A percentile compares a stretch with the other conserved stretches of the same genome.
phyloP scores from a whole-genome alignment of 1,140 invertebrate genomes.

The Antheraea mylitta region DNA sequence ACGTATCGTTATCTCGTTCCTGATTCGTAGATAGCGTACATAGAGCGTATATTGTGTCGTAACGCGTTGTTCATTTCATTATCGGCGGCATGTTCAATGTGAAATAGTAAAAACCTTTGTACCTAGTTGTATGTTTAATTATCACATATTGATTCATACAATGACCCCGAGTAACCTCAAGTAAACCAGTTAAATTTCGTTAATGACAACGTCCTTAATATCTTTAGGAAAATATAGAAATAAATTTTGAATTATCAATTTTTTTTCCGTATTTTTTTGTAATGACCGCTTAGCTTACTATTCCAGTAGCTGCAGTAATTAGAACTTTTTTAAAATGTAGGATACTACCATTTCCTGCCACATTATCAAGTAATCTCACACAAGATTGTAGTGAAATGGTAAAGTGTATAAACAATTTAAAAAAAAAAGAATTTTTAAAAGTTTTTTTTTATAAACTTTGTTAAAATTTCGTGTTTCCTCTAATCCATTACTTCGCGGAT shows the following conservation, averaged over 20 bases:
- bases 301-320: too few species aligned
- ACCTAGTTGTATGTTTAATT: slow-evolving; percentile 26
- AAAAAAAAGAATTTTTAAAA: background rate
- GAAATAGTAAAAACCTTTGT: slow-evolving; percentile 29
- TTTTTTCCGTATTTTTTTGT: too few species aligned
- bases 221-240: background rate
- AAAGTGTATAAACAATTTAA: too few species aligned
- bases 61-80: slow-evolving; percentile 4
- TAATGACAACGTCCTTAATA: slow-evolving; percentile 18
- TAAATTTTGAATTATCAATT: background rate
- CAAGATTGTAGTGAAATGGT: too few species aligned
- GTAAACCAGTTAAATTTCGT: slow-evolving; percentile 24
- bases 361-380: too few species aligned
- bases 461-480: slow-evolving; percentile 18
- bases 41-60: background rate
- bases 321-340: too few species aligned
- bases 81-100: slow-evolving; percentile 12
- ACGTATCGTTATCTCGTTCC: background rate
- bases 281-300: too few species aligned
- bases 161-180: slow-evolving; percentile 21
- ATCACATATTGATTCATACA: slow-evolving; percentile 25
- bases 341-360: too few species aligned
- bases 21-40: background rate
- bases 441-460: slow-evolving; percentile 7
- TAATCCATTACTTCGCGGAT: slow-evolving; percentile 22